A percentile compares a stretch with the other conserved stretches of the same genome.
Conservation (phyloP, 2,113 vertebrate genomes). For the Nothobranchius kuhntae region DNA sequence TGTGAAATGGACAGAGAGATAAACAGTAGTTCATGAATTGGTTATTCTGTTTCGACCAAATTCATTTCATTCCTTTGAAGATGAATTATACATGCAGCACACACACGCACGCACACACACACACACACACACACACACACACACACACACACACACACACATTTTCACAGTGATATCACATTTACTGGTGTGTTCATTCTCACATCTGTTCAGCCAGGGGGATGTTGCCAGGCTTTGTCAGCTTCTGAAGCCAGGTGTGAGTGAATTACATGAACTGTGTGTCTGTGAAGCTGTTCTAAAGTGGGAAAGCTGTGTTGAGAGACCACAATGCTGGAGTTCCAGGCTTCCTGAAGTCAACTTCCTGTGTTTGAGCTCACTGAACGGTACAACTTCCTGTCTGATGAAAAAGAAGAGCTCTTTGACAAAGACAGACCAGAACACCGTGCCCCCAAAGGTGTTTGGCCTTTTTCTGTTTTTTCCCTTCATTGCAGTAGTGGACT, state of each 20-base stretch:
- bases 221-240: slow-evolving; percentile 6
- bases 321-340: slow-evolving; percentile 64
- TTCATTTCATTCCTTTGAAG: too few relatives aligned
- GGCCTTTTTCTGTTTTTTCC: neutral
- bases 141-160: neutral
- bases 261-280: neutral
- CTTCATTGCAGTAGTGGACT: too few relatives aligned
- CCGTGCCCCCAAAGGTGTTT: slow-evolving; percentile 8
- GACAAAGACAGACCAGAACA: slow-evolving; percentile 34
- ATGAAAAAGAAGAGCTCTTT: slow-evolving; percentile 30
- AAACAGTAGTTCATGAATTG: neutral
- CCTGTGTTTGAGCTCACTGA: slow-evolving; percentile 62
- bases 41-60: neutral
- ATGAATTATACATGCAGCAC: too few relatives aligned
- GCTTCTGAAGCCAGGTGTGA: slow-evolving; percentile 9
- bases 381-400: slow-evolving; percentile 66
- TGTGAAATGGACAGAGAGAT: too few relatives aligned
- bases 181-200: too few relatives aligned
- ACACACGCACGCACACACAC: neutral
- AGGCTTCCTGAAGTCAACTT: slow-evolving; percentile 64
- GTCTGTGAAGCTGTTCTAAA: neutral
- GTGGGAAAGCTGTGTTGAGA: neutral
- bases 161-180: neutral
- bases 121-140: too few relatives aligned
- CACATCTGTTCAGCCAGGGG: slow-evolving; percentile 33